Evolutionary conservation across 2,113 vertebrate species (phyloP).

Genomic region (Vulpes ferrilata): DNA sequence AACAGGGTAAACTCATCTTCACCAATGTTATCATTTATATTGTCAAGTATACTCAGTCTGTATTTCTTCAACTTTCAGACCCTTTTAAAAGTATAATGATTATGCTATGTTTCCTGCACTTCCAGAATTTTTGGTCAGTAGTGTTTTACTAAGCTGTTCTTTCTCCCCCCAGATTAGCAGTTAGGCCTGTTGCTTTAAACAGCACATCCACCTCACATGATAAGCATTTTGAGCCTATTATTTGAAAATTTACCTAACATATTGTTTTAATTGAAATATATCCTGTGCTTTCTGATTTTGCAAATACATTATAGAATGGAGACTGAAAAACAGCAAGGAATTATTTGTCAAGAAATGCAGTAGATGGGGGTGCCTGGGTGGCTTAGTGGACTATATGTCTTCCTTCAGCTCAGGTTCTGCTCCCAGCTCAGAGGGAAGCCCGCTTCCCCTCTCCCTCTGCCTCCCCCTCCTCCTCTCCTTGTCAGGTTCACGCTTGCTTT

Average conservation of each 20-base stretch:
- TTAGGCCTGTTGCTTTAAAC: not conserved
- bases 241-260: not conserved
- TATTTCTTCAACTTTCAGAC: not conserved
- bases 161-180: no score
- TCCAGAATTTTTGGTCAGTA: not conserved
- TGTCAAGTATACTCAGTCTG: not conserved
- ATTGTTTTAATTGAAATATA: not conserved
- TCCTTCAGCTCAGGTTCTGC: not conserved
- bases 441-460: not conserved
- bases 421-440: not conserved
- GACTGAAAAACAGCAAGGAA: not conserved
- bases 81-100: not conserved
- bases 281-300: not conserved
- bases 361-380: not conserved
- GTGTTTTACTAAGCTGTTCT: not conserved
- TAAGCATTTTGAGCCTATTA: not conserved
- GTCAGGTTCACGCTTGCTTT: no score
- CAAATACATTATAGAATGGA: not conserved
- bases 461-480: no score
- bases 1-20: not conserved
- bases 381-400: not conserved
- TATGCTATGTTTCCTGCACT: not conserved
- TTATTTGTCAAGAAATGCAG: constrained; percentile 16
- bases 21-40: not conserved
- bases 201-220: not conserved